Conservation (phyloP, 2,888 invertebrate genomes). For the Agrotis clavis region DNA sequence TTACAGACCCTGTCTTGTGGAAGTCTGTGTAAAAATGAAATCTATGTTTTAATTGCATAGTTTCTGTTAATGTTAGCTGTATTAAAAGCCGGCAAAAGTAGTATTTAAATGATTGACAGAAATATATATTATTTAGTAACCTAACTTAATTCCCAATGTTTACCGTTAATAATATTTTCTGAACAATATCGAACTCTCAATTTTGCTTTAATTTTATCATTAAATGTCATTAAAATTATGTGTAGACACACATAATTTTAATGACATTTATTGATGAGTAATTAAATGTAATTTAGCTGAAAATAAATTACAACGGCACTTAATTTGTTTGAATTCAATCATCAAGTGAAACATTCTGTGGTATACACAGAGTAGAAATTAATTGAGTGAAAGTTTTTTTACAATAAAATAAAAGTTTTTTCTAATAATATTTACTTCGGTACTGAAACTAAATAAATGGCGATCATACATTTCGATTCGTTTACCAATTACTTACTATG, state of each 20-base stretch:
- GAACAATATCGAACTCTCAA: constrained; percentile 21
- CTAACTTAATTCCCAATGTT: background rate
- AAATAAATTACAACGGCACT: background rate
- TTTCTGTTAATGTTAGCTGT: too few relatives aligned
- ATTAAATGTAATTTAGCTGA: constrained; percentile 13
- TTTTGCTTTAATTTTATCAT: constrained; percentile 2
- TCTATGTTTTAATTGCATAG: too few relatives aligned
- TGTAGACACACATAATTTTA: too few relatives aligned
- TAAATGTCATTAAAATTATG: constrained; percentile 18
- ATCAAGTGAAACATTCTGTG: constrained; percentile 5
- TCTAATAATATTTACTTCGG: constrained; percentile 20
- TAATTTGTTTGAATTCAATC: constrained; percentile 2
- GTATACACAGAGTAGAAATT: background rate
- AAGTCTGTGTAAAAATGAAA: too few relatives aligned
- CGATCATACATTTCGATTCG: constrained; percentile 21
- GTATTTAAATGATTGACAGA: background rate
- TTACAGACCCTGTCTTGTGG: too few relatives aligned
- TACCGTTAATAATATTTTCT: background rate
- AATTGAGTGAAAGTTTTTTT: constrained; percentile 18
- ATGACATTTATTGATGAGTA: too few relatives aligned
- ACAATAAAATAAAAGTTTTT: background rate
- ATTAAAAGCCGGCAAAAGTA: background rate
- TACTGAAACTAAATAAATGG: constrained; percentile 26
- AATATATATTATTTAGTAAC: background rate
- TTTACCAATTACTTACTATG: background rate